Conservation (phyloP, 2,888 invertebrate genomes). For the Nymphalis urticae region DNA sequence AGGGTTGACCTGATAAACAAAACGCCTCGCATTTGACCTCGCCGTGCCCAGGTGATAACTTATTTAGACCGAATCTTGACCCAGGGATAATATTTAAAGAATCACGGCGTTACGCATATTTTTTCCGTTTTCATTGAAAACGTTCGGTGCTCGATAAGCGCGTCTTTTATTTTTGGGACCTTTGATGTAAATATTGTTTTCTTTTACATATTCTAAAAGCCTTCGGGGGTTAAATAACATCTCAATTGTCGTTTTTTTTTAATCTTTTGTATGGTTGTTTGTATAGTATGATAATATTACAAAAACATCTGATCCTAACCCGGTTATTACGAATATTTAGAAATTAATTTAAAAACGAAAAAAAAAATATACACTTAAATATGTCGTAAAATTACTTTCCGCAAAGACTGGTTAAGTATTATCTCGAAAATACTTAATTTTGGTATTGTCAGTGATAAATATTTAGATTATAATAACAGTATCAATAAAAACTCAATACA, state of each 20-base stretch:
- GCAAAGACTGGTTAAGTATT: no score
- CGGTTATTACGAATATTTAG: no score
- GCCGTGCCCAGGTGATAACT: constrained; percentile 34
- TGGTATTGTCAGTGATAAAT: no score
- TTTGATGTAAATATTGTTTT: constrained; percentile 1
- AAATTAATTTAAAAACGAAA: no score
- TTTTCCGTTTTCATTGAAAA: neutral
- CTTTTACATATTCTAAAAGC: neutral
- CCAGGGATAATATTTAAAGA: constrained; percentile 18
- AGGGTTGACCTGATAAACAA: constrained; percentile 35
- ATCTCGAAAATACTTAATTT: no score
- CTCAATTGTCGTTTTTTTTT: neutral
- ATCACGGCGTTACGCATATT: neutral
- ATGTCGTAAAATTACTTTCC: no score
- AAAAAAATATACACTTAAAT: no score
- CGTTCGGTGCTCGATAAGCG: neutral
- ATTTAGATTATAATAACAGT: neutral
- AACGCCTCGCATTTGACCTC: constrained; percentile 31
- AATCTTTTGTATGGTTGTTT: neutral
- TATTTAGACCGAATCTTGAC: constrained; percentile 32
- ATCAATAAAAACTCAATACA: neutral
- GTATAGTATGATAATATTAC: neutral
- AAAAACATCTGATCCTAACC: neutral
- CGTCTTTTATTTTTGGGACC: neutral
- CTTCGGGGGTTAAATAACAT: neutral